A percentile compares a stretch with the other conserved stretches of the same genome.
These are phyloP conservation scores for Andinoacara biseriatus DNA, from an alignment of 2,113 vertebrate genomes.

Conservation along the genomic window DNA sequence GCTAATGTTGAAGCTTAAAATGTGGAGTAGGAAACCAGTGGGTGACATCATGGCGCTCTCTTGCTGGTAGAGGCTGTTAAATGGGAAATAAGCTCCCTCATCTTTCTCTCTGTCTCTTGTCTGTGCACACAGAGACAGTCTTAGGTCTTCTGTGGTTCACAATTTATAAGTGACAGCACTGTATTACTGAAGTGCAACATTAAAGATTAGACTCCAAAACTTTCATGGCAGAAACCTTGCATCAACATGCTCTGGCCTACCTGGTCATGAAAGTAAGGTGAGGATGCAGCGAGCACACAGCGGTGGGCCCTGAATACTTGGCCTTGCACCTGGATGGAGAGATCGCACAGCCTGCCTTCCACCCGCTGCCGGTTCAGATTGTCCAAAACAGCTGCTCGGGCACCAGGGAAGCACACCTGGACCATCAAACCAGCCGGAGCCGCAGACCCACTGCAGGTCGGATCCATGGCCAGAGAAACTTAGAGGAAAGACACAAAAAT, in stretches of 20 bases:
- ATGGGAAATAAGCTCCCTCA: background rate
- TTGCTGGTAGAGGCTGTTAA: background rate
- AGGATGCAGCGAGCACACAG: slow-evolving; percentile 85
- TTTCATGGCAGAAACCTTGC: background rate
- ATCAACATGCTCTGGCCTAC: slow-evolving; percentile 34
- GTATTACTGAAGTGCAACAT: background rate
- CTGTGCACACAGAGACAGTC: background rate
- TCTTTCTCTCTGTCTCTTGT: background rate
- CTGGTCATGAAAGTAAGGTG: slow-evolving; percentile 89
- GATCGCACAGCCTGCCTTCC: slow-evolving; percentile 86
- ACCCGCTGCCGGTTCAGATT: slow-evolving; percentile 89
- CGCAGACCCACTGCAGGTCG: slow-evolving; percentile 48
- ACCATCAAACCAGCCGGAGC: slow-evolving; percentile 66
- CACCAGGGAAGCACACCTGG: slow-evolving; percentile 89
- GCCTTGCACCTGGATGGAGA: slow-evolving; percentile 85
- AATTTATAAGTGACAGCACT: background rate
- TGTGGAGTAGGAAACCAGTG: background rate
- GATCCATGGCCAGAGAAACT: slow-evolving; percentile 57
- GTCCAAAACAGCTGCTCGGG: slow-evolving; percentile 85
- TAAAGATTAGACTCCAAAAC: background rate
- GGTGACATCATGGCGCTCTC: background rate
- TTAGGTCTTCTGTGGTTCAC: background rate
- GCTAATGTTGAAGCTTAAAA: background rate
- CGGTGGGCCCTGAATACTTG: slow-evolving; percentile 85
- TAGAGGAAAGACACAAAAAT: background rate